Evolutionary conservation across 2,888 invertebrate genomes (phyloP).

Genomic region (Drosophila robusta): DNA sequence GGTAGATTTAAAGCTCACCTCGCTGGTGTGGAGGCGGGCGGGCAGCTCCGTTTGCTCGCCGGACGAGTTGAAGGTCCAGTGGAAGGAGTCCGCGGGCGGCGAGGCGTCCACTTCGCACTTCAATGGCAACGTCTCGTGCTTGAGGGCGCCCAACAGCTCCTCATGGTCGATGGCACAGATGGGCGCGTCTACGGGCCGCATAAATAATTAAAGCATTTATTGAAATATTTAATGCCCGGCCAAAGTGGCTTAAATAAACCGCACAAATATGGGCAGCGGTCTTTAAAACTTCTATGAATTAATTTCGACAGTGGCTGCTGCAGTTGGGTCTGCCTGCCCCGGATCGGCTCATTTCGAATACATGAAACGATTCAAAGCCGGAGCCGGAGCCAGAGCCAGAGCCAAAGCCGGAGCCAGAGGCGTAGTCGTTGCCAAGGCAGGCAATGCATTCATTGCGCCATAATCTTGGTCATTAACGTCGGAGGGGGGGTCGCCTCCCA

Average conservation of each 20-base stretch:
- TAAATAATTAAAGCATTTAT: slow-evolving; percentile 70
- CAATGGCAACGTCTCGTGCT: slow-evolving; percentile 94
- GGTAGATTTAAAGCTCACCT: slow-evolving; percentile 75
- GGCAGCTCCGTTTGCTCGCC: slow-evolving; percentile 93
- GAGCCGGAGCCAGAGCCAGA: neutral
- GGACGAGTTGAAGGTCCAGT: slow-evolving; percentile 97
- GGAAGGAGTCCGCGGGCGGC: slow-evolving; percentile 93
- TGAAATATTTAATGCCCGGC: slow-evolving; percentile 61
- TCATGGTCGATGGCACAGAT: slow-evolving; percentile 91
- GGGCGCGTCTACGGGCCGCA: slow-evolving; percentile 86
- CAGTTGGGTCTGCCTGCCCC: neutral
- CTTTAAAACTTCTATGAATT: slow-evolving; percentile 69
- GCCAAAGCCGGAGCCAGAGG: neutral
- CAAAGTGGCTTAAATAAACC: slow-evolving; percentile 33
- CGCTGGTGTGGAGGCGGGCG: slow-evolving; percentile 86
- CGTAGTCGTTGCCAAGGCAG: slow-evolving; percentile 52
- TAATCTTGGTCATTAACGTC: slow-evolving; percentile 78
- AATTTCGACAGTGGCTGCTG: slow-evolving; percentile 52
- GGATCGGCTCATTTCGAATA: neutral
- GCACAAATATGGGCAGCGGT: slow-evolving; percentile 19
- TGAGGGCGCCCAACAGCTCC: slow-evolving; percentile 93
- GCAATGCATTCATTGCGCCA: slow-evolving; percentile 79
- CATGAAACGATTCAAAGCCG: slow-evolving; percentile 11
- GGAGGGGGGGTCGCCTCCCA: slow-evolving; percentile 21
- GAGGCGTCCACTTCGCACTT: slow-evolving; percentile 95